A percentile compares a stretch with the other conserved stretches of the same genome.
phyloP scores from a whole-genome alignment of 2,113 vertebrate genomes.

The Acrocephalus arundinaceus region DNA sequence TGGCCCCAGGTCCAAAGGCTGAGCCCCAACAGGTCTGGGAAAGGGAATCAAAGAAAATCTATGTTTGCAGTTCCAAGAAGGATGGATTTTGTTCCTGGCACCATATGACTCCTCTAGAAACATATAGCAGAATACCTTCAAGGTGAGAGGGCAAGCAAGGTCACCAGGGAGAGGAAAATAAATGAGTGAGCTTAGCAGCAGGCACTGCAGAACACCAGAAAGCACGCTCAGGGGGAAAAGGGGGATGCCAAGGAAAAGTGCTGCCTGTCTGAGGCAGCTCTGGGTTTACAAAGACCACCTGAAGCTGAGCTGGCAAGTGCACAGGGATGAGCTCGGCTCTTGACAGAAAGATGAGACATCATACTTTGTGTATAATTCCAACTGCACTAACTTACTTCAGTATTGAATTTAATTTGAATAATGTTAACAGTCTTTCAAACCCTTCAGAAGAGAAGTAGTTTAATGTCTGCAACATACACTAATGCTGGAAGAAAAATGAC shows the following conservation, averaged over 20 bases:
- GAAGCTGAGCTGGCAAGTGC: background rate
- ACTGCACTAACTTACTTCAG: background rate
- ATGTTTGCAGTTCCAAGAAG: background rate
- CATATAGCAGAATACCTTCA: background rate
- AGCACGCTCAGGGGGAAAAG: background rate
- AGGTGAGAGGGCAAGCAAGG: background rate
- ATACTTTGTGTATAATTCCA: background rate
- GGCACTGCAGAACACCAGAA: background rate
- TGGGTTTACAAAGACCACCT: background rate
- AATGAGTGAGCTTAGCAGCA: background rate
- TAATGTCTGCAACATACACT: conserved; percentile 24
- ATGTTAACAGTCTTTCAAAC: conserved; percentile 38
- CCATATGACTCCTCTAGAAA: background rate
- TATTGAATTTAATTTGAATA: conserved; percentile 49
- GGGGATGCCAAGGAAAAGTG: background rate
- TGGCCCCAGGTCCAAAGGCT: background rate
- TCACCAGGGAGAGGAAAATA: background rate
- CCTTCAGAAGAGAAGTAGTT: conserved; percentile 39
- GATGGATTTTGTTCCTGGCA: background rate
- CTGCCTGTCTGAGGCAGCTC: background rate
- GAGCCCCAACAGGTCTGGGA: background rate
- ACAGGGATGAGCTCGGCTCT: background rate
- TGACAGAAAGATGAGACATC: conserved; percentile 5
- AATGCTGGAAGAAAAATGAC: conserved; percentile 53
- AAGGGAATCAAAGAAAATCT: background rate